Base-by-base conservation (phyloP, 2,797 vertebrate species). In the Falco concolor region DNA sequence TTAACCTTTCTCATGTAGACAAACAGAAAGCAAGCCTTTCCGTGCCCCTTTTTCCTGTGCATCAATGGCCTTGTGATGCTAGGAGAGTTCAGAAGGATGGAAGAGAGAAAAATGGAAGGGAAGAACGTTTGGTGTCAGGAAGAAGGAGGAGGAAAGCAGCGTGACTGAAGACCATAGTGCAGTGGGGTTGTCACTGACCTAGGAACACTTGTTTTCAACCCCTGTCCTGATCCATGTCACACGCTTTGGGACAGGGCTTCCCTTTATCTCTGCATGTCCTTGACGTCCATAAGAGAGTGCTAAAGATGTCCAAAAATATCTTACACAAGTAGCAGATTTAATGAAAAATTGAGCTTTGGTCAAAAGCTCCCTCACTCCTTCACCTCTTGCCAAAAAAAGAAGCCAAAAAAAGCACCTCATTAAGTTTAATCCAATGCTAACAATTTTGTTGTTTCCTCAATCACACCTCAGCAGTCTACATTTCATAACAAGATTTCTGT, bases 361-460 rank as follows among this genome's bases (percentile, higher is more conserved):
- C 53, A 72, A 82, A 96, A 77, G 9, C 38, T 88, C 30, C 30
- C 32, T 23, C 14, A 11, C 12, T 63, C 8, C 21, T 87, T 47
- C 32, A 28, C 6, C 10, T 27, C 24, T 76, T 85, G 44, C 0
- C 22, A 73, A 93, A 44, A 74, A 54, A 28, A 63, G 21, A 15
- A 10, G 6, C 5, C 21, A 52, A 20, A 8, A 34, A 12, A 11
- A 6, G 5, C 19, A 72, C n/a, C 57, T 96, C 53, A 72, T 93
- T 88, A 88, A 73, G 13, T 79, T 86, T 84, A 90, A 88, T 84
- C 90, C 1, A 0, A 59, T 19, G n/a, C 36, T 92, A 87, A 75
- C 12, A 8, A 59, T 91, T 78, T 75, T 95, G 90, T 79, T 61
- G 68, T 94, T 95, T 95, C 85, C 77, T 88, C 84, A 77, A 77